phyloP scores from a whole-genome alignment of 2,113 vertebrate species.

The Cavia aperea region DNA sequence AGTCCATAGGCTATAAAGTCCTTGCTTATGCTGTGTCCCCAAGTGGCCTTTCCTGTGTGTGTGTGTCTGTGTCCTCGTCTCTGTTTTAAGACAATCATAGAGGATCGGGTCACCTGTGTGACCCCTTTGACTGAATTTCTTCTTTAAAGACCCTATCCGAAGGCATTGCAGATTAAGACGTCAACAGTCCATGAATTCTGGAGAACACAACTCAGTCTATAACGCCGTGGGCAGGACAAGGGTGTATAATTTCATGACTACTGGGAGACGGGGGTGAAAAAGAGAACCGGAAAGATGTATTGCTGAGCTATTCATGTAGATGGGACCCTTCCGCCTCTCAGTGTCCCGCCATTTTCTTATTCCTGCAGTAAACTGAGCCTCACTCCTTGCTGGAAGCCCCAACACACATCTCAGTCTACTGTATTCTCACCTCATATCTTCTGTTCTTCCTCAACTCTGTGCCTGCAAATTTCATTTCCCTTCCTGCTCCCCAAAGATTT shows the following conservation, averaged over 20 bases:
- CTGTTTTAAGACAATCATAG: background rate
- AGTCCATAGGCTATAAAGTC: background rate
- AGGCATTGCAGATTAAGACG: background rate
- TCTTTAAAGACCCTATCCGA: background rate
- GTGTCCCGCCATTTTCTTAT: fast-evolving
- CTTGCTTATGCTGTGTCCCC: background rate
- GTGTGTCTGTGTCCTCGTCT: background rate
- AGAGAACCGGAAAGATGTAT: background rate
- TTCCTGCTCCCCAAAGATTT: background rate
- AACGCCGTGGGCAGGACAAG: background rate
- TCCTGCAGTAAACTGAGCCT: background rate
- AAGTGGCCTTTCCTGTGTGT: background rate
- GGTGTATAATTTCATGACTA: fast-evolving
- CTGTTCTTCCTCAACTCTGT: background rate
- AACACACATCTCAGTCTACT: fast-evolving
- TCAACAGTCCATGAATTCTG: fast-evolving
- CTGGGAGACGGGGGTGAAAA: background rate
- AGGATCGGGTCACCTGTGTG: background rate
- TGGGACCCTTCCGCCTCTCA: fast-evolving
- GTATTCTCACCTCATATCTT: fast-evolving
- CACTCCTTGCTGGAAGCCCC: too few species aligned
- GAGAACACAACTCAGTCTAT: background rate
- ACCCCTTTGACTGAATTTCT: background rate
- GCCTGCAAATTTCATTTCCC: background rate
- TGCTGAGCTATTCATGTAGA: background rate